Evolutionary conservation across 1,140 invertebrate species (phyloP), one percentile per base, ranked within the genome.

Genomic region (Campoletis sonorensis): DNA sequence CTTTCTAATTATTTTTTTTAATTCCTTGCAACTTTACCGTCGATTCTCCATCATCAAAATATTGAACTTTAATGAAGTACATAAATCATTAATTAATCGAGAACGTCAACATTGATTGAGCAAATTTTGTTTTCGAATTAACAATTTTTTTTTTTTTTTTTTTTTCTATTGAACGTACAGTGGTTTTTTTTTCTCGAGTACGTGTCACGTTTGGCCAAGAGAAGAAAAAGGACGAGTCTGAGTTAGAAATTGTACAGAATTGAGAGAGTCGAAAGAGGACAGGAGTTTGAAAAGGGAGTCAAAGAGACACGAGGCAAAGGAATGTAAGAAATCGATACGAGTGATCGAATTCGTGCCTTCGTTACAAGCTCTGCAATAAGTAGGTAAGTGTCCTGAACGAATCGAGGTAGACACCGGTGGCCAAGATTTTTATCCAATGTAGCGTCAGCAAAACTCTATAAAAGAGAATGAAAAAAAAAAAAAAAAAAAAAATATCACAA

Each of bases 371-470:
- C n/a, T 18, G 18, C 16, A 54, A 54, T 54, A 54, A 54, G 51
- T 54, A 54, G 51, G 51, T 54, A 21, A 54, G 51, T 54, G 51
- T 54, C 51, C 51, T n/a, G 18, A 54, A n/a, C 51, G 51, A 54
- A 54, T 54, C 51, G n/a, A 45, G 40, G 40, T 5, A 21, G 1
- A 54, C 51, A 54, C 16, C 18, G 5, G 51, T 21, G 5, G 51
- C 51, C 18, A 54, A 21, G 51, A 54, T 54, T 54, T 18, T 54
- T 54, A 18, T 54, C 16, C 51, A 54, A 5, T 21, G 51, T 54
- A 54, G 51, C 51, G 51, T 54, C 51, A 54, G 51, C 51, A 54
- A 2, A 54, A 54, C 16, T n/a, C 18, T n/a, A 21, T n/a, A 54
- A 18, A 54, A 54, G n/a, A n/a, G n/a, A 54, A 54, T 0, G 11